phyloP scores from a whole-genome alignment of 2,888 invertebrate species.

The Brenthis hecate region DNA sequence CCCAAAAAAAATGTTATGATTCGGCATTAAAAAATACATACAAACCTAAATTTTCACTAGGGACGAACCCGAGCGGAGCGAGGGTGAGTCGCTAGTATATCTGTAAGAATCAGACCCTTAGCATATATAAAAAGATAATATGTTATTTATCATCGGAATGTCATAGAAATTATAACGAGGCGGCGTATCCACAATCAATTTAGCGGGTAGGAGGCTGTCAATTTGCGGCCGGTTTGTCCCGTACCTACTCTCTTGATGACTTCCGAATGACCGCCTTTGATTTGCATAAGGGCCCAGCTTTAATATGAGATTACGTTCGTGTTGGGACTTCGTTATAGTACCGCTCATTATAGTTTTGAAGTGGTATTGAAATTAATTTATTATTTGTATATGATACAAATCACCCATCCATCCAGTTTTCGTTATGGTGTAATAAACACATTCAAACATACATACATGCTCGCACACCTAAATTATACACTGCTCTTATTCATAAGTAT shows the following conservation, averaged over 20 bases:
- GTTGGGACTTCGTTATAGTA: slow-evolving; percentile 63
- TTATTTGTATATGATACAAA: neutral
- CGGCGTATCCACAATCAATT: slow-evolving; percentile 71
- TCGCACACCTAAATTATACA: too few relatives aligned
- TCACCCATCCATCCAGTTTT: neutral
- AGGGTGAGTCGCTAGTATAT: too few relatives aligned
- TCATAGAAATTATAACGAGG: slow-evolving; percentile 49
- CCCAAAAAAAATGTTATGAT: too few relatives aligned
- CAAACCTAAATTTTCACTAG: too few relatives aligned
- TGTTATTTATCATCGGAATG: slow-evolving; percentile 44
- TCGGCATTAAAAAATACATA: too few relatives aligned
- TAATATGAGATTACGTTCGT: slow-evolving; percentile 78
- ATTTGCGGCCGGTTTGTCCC: slow-evolving; percentile 55
- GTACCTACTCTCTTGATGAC: slow-evolving; percentile 59
- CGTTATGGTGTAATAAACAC: too few relatives aligned
- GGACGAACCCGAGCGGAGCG: too few relatives aligned
- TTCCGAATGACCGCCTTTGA: slow-evolving; percentile 78
- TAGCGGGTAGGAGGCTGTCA: slow-evolving; percentile 65
- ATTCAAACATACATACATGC: too few relatives aligned
- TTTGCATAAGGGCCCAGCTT: slow-evolving; percentile 78
- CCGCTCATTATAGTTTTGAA: slow-evolving; percentile 71
- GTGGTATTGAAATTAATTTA: slow-evolving; percentile 4
- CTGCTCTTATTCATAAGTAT: too few relatives aligned
- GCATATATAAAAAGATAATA: slow-evolving; percentile 25
- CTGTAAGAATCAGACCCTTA: slow-evolving; percentile 3